Base-by-base conservation (phyloP, 2,888 invertebrate genomes). In the Noctua comes region DNA sequence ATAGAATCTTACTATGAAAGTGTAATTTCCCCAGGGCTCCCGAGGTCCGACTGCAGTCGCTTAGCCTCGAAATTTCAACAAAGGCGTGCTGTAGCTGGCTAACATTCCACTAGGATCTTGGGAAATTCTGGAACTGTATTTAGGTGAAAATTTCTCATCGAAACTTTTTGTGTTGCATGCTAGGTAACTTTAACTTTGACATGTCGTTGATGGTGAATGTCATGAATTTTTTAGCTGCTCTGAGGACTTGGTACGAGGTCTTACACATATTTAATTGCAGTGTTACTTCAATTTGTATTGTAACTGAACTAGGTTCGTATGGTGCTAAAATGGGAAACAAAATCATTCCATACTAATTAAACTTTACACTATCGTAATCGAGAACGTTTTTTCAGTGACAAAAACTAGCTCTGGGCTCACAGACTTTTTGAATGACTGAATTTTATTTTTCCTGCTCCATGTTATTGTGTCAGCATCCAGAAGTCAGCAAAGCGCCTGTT, bases 1-100 rank as follows among this genome's bases (percentile, higher is more conserved):
- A 85, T 85, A 81, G 62, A 68, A 72, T 73, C 85, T 76, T 71
- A 68, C 85, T 71, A 80, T 73, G 82, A 85, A 87, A 85, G 57
- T 68, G 54, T 87, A 73, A 85, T 85, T 85, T 85, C 84, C 84
- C 75, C 68, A 27, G 73, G 68, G 86, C 27, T 68, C 13, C 68
- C 13, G 46, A 71, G 68, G 82, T 73, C 73, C 48, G 68, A 65
- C 40, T 80, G 85, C 84, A 84, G 64, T 76, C 46, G 43, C 69
- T 73, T 76, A 81, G 72, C 82, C 64, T 83, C 69, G 70, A 71
- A 64, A 79, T 57, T 84, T 68, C 43, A 82, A 86, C 76, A 71
- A 86, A 86, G 36, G 36, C 70, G 24, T 24, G 54, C 69, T 62
- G n/a, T 13, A 48, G 76, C 66, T 21, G 18, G 40, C 18, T 16